A percentile compares a stretch with the other conserved stretches of the same genome.
phyloP scores from a whole-genome alignment of 2,888 invertebrate genomes.

The Beris morrisii region DNA sequence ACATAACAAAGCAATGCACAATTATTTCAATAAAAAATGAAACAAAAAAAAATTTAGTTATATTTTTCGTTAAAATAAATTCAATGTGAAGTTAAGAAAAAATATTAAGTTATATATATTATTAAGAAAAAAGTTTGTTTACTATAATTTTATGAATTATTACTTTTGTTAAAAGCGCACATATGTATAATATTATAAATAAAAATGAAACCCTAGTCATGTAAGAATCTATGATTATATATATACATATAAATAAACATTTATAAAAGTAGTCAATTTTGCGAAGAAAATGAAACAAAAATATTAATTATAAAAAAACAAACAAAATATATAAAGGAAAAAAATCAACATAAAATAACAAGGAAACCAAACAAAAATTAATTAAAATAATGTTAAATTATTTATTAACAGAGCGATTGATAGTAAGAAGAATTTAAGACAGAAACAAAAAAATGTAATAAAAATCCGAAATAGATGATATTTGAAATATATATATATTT shows the following conservation, averaged over 20 bases:
- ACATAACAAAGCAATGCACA: conserved; percentile 26
- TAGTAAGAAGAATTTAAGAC: too few relatives aligned
- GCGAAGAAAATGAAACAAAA: neutral
- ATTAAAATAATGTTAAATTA: neutral
- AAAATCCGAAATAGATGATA: neutral
- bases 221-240: conserved; percentile 20
- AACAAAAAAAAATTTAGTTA: conserved; percentile 9
- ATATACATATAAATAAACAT: conserved; percentile 8
- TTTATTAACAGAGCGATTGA: too few relatives aligned
- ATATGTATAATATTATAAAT: conserved; percentile 32
- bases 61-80: neutral
- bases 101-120: too few relatives aligned
- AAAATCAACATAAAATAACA: neutral
- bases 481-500: conserved; percentile 3
- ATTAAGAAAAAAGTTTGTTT: too few relatives aligned
- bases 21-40: conserved; percentile 19
- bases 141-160: conserved; percentile 1
- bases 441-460: conserved; percentile 13
- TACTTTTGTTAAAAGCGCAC: conserved; percentile 28
- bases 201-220: conserved; percentile 8
- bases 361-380: neutral
- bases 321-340: neutral
- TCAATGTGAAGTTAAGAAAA: too few relatives aligned
- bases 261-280: conserved; percentile 30
- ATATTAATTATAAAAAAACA: neutral